Base-by-base conservation (phyloP, 2,888 invertebrate genomes). In the Rotaria sp. region DNA sequence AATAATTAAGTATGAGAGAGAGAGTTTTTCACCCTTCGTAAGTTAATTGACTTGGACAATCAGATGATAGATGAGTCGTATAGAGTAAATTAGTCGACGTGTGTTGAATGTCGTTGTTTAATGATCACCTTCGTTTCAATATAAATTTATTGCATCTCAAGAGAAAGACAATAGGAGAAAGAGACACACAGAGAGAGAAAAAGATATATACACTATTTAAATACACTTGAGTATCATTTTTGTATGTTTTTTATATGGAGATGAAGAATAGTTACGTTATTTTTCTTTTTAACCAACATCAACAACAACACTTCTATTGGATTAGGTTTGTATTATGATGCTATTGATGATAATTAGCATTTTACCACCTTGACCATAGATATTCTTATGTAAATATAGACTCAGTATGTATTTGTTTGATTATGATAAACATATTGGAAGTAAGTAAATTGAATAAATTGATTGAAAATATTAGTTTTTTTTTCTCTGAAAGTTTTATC, bases 51-150 rank as follows among this genome's bases (percentile, higher is more conserved):
- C 67, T 67, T 67, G 35, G 30, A 67, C 67, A 67, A 35, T 67
- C 21, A 35, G 67, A 67, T 67, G 67, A 67, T 67, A 67, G 18
- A 67, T 67, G 67, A 35, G 67, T 67, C 21, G 59, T 35, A 35
- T 35, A 7, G 35, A 67, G 67, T 67, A 67, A 67, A 67, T 67
- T 67, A 67, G 35, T 67, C 38, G 30, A 18, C 67, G 67, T 67
- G 35, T 67, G 67, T 35, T 67, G 67, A 67, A 67, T 67, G 67
- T 67, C 67, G 67, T 35, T 67, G 35, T 67, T 67, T 67, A 67
- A 67, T 67, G 67, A 67, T 67, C 67, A 67, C 67, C 67, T 67
- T 67, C 67, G 67, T 67, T 67, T 67, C 67, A 67, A 67, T 67
- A 67, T 35, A 67, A 67, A 67, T 67, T 67, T 67, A 67, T 67